phyloP scores from a whole-genome alignment of 2,797 vertebrate genomes.

The Mormyrus hasselquistii region DNA sequence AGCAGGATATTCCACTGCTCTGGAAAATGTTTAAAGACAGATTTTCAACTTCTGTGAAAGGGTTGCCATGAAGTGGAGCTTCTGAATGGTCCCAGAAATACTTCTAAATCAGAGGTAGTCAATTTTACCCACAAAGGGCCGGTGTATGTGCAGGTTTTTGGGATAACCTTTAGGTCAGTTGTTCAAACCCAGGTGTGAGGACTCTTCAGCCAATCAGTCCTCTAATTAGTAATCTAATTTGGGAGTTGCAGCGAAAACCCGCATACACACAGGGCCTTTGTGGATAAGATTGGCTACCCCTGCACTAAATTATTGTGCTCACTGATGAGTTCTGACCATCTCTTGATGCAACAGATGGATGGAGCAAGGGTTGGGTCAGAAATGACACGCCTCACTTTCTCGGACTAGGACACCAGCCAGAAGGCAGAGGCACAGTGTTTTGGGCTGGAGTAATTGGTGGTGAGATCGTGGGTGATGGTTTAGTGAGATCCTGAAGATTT shows the following conservation, averaged over 20 bases:
- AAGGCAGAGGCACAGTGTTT: background rate
- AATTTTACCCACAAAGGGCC: no score
- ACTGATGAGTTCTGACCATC: background rate
- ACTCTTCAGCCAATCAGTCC: no score
- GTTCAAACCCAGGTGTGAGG: no score
- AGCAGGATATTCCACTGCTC: background rate
- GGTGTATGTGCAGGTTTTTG: no score
- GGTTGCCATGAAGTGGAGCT: background rate
- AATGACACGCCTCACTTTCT: background rate
- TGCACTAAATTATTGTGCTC: background rate
- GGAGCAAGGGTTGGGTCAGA: background rate
- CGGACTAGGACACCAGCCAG: background rate
- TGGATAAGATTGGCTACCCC: no score
- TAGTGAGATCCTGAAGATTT: background rate
- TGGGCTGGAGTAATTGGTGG: background rate
- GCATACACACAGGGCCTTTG: no score
- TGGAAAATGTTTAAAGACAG: background rate
- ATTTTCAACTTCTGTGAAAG: background rate
- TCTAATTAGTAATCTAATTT: no score
- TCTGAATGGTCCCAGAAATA: background rate
- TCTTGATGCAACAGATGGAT: background rate
- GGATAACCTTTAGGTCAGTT: no score
- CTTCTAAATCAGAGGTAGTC: background rate
- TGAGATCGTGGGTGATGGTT: background rate
- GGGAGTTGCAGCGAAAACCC: no score